These are phyloP conservation scores for Neodontobutis hainanensis DNA, from an alignment of 2,113 vertebrate species.

Conservation along the genomic window DNA sequence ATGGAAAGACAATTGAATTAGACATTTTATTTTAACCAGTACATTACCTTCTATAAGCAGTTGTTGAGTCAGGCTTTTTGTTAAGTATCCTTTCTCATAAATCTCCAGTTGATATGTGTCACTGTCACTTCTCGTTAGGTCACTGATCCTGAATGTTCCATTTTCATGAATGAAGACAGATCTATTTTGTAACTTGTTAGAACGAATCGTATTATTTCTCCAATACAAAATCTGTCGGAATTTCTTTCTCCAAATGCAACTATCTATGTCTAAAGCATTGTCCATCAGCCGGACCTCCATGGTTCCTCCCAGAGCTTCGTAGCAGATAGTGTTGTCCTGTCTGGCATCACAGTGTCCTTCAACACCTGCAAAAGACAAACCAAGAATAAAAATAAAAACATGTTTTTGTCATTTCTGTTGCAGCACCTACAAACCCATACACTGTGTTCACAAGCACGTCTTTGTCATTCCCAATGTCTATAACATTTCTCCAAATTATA, in stretches of 20 bases:
- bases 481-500: too few relatives aligned
- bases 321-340: constrained; percentile 42
- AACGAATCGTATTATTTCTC: fast-evolving
- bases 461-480: not conserved
- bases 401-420: too few relatives aligned
- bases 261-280: fast-evolving
- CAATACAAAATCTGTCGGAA: fast-evolving
- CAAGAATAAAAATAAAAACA: not conserved
- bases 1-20: too few relatives aligned
- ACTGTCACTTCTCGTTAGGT: too few relatives aligned
- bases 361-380: constrained; percentile 27
- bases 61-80: too few relatives aligned
- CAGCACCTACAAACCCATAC: too few relatives aligned
- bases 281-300: constrained; percentile 46
- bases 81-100: too few relatives aligned
- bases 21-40: too few relatives aligned
- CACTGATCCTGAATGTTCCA: constrained; percentile 9
- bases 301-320: constrained; percentile 58
- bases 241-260: fast-evolving
- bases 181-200: fast-evolving
- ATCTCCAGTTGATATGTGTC: too few relatives aligned
- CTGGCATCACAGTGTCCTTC: constrained; percentile 47
- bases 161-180: constrained; percentile 2
- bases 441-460: not conserved
- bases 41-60: too few relatives aligned